A percentile compares a stretch with the other conserved stretches of the same genome.
phyloP scores from a whole-genome alignment of 1,140 invertebrate species.

The Reticulitermes speratus region DNA sequence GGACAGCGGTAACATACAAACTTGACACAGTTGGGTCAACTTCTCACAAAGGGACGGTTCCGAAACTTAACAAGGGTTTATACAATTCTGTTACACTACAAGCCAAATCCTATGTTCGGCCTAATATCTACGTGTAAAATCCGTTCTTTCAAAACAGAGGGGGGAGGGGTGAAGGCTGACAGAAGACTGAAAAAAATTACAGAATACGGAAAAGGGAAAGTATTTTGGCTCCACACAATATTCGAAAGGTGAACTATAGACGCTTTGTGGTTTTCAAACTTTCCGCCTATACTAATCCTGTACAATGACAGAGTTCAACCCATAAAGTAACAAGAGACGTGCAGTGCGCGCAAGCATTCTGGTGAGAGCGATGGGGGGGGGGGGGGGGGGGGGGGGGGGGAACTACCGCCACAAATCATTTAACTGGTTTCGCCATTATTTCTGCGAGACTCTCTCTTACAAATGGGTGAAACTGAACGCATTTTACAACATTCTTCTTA shows the following conservation, averaged over 20 bases:
- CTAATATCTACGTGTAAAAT: not conserved
- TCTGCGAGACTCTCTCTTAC: not conserved
- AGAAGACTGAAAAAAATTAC: not conserved
- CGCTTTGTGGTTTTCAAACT: not conserved
- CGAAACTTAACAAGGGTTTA: not conserved
- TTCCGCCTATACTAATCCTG: not conserved
- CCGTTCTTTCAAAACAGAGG: not conserved
- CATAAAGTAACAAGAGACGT: not conserved
- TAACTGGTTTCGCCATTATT: not conserved
- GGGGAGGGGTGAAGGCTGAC: too few relatives aligned
- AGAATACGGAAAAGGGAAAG: not conserved
- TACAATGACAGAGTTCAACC: too few relatives aligned
- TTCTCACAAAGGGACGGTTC: not conserved
- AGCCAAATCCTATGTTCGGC: not conserved
- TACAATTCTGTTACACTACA: not conserved
- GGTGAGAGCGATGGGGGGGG: too few relatives aligned
- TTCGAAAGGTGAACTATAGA: not conserved
- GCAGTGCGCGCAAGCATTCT: not conserved
- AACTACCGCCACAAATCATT: not conserved
- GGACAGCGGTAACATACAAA: not conserved
- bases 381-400: not conserved
- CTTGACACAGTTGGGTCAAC: not conserved
- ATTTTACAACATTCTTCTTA: too few relatives aligned
- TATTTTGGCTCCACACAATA: not conserved
- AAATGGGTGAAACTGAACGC: not conserved